Conservation (phyloP, 2,113 vertebrate species). For the Oncorhynchus mykiss region DNA sequence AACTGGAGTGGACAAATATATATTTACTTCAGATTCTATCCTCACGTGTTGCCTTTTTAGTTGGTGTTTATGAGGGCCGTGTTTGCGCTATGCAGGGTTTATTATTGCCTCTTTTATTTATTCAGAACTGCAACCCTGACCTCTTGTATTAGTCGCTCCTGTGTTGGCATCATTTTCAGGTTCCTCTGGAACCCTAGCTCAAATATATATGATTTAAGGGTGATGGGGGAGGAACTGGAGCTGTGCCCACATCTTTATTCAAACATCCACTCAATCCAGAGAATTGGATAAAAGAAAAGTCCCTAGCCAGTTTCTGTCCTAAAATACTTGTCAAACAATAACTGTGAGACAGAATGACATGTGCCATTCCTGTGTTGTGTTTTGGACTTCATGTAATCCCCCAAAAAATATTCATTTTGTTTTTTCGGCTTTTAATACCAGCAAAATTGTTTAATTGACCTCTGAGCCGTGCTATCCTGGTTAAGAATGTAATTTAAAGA, state of each 20-base stretch:
- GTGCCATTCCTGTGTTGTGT: no score
- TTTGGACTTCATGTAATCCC: no score
- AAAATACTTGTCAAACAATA: conserved; percentile 11
- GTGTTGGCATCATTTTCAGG: conserved; percentile 44
- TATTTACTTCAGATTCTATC: conserved; percentile 40
- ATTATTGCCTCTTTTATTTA: conserved; percentile 57
- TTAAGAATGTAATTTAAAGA: conserved; percentile 10
- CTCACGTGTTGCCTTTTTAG: conserved; percentile 24
- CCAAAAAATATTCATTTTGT: no score
- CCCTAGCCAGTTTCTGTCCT: conserved; percentile 42
- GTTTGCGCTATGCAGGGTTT: conserved; percentile 39
- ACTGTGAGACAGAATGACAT: no score
- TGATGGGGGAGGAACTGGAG: conserved; percentile 20
- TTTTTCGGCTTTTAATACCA: not conserved
- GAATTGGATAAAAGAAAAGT: conserved; percentile 29
- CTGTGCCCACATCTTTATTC: not conserved
- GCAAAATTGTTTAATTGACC: conserved; percentile 22
- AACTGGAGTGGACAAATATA: conserved; percentile 27
- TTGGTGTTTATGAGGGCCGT: conserved; percentile 45
- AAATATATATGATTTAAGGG: conserved; percentile 37
- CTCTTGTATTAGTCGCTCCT: conserved; percentile 38
- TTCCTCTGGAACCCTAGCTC: conserved; percentile 18
- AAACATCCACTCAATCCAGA: conserved; percentile 23
- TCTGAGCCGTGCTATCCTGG: conserved; percentile 6
- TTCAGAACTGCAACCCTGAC: conserved; percentile 55